Evolutionary conservation across 2,113 vertebrate genomes (phyloP), one percentile per base, ranked within the genome.

Genomic region (Verasper variegatus): DNA sequence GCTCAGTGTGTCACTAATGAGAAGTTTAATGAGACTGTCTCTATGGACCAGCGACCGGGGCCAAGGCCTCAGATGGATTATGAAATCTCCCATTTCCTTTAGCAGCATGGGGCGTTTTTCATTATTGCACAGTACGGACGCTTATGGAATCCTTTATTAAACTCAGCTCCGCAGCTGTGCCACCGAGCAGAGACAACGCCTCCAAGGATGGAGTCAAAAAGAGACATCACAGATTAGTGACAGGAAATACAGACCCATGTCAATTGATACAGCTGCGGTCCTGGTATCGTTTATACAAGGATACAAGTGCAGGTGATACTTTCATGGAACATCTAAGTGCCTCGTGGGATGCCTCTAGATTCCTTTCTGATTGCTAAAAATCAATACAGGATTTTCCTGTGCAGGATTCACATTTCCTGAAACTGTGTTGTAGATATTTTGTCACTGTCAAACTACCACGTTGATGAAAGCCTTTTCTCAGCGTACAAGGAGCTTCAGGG

Each of bases 1-100:
- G 84, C 91, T 83, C 90, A 89, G 89, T 90, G 85, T 93, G 91
- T 87, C 89, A 76, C 83, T 94, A 95, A 94, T 94, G 88, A 92
- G 84, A 92, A 94, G 91, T 88, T 87, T 93, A 92, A 91, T 91
- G 87, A 87, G 89, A 89, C 81, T 85, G 68, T 87, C 85, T 87
- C 80, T 84, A 76, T 76, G 83, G 89, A 90, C 78, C 84, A 86
- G 61, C 71, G 62, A 81, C 83, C 77, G 70, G 81, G 74, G 73
- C 89, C 85, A 85, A 85, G 70, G 78, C 88, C 86, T 90, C 82
- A 86, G 88, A 92, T 62, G 65, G 90, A 90, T 92, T 89, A 87
- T 89, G 77, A 92, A 93, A 93, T 91, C 79, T 87, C 51, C 69
- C 76, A 90, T 94, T 93, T 93, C 82, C 90, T 88, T 73, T 88